Conservation (phyloP, 1,140 invertebrate species). For the Drosophila tsacasi region DNA sequence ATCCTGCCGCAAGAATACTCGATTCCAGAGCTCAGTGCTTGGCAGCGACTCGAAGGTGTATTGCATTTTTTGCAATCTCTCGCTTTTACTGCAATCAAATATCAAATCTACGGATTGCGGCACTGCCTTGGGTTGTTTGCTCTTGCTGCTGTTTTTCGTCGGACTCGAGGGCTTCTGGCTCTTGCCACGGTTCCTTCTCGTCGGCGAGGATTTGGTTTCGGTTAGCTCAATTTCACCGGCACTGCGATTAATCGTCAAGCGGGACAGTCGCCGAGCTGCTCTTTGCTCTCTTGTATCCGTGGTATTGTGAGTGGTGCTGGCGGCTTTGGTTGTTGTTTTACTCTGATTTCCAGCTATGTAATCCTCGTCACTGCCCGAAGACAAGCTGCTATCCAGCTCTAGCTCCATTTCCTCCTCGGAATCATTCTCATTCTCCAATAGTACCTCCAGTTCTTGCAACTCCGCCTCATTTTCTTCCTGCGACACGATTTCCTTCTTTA, state of each 20-base stretch:
- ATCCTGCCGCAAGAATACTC: slow-evolving; percentile 91
- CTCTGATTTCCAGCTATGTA: slow-evolving; percentile 48
- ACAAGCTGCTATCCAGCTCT: slow-evolving; percentile 45
- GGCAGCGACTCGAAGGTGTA: slow-evolving; percentile 92
- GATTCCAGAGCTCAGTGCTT: slow-evolving; percentile 90
- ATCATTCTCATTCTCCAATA: slow-evolving; percentile 24
- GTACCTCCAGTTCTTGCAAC: slow-evolving; percentile 17
- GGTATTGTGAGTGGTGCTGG: slow-evolving; percentile 6
- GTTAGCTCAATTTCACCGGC: slow-evolving; percentile 28
- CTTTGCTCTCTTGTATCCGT: slow-evolving; percentile 58
- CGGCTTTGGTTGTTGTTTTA: slow-evolving; percentile 2
- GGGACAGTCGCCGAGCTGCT: slow-evolving; percentile 49
- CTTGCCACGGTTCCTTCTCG: slow-evolving; percentile 2
- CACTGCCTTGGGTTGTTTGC: slow-evolving; percentile 12
- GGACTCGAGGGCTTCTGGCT: slow-evolving; percentile 31
- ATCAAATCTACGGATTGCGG: slow-evolving; percentile 41
- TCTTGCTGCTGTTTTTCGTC: slow-evolving; percentile 12
- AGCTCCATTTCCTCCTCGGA: slow-evolving; percentile 48
- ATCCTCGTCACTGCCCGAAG: slow-evolving; percentile 67
- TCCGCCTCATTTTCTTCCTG: slow-evolving; percentile 19
- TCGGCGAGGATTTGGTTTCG: slow-evolving; percentile 19
- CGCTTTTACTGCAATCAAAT: slow-evolving; percentile 72
- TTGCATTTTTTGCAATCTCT: slow-evolving; percentile 87
- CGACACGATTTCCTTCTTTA: slow-evolving; percentile 6
- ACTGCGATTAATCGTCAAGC: slow-evolving; percentile 56